phyloP scores from a whole-genome alignment of 2,797 vertebrate species.

The Scleropages formosus region DNA sequence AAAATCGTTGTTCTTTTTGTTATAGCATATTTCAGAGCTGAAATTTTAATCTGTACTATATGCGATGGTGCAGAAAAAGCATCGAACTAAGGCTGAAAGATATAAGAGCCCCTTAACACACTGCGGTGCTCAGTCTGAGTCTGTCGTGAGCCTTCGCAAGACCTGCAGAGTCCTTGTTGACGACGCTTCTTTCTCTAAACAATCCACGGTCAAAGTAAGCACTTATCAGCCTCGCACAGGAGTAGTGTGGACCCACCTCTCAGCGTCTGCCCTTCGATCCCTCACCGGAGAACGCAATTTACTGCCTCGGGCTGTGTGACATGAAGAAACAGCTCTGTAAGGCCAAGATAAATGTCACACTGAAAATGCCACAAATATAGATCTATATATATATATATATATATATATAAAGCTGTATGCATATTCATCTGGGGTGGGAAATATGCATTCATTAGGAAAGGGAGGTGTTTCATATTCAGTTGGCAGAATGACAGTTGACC shows the following conservation, averaged over 20 bases:
- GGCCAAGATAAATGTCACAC: slow-evolving; percentile 63
- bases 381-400: slow-evolving; percentile 46
- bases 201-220: slow-evolving; percentile 61
- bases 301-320: slow-evolving; percentile 48
- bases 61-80: background rate
- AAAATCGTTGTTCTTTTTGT: slow-evolving; percentile 38
- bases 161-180: background rate
- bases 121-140: background rate
- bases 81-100: background rate
- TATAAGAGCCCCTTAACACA: background rate
- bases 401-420: background rate
- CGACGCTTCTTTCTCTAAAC: slow-evolving; percentile 43
- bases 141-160: background rate
- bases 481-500: background rate
- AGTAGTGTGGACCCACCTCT: slow-evolving; percentile 51
- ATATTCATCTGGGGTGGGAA: slow-evolving; percentile 57
- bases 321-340: slow-evolving; percentile 54
- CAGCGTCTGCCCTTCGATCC: slow-evolving; percentile 51
- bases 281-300: slow-evolving; percentile 59
- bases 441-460: slow-evolving; percentile 42
- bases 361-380: slow-evolving; percentile 46
- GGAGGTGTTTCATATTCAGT: slow-evolving; percentile 31
- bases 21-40: background rate
- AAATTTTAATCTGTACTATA: slow-evolving; percentile 1
- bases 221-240: slow-evolving; percentile 72